Evolutionary conservation across 2,797 vertebrate genomes (phyloP), one percentile per base, ranked within the genome.

Genomic region (Chanos chanos): DNA sequence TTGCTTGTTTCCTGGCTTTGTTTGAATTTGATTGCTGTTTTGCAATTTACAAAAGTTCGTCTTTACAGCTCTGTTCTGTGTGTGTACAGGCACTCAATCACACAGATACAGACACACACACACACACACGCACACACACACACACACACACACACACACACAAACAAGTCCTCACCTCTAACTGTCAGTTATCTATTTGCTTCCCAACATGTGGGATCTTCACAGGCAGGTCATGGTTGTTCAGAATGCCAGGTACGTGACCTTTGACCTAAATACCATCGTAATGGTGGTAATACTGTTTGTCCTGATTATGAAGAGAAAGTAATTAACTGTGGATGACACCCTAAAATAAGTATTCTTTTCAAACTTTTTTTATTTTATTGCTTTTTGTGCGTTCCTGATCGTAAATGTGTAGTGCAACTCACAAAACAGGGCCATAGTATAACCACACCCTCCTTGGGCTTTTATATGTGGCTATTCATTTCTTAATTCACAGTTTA

Each of bases 171-270:
- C 54, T 64, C 72, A 80, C 77, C 75, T 83, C 87, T 85, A 83
- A 82, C 85, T 81, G 85, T 79, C 87, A 74, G 87, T 89, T 88
- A 79, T 89, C 81, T 90, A 85, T 89, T 83, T 80, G 83, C 86
- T 85, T 83, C 89, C 88, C 88, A 90, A 88, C 90, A 88, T 89
- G 87, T 73, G 89, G 92, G 90, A 87, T 85, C 85, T 82, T 83
- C 91, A 87, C 93, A 99, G 97, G 86, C 97, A 99, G 96, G 97
- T 99, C 89, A 99, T 99, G 97, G 97, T 99, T 93, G 97, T 99
- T 90, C 97, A 99, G 92, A 99, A 99, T 57, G 95, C 96, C 90
- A 99, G 97, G 97, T 99, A 99, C 91, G 93, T 93, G 83, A 45
- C 81, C 68, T 65, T 80, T 78, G 51, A 69, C 50, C 71, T 54